Conservation (phyloP, 2,888 invertebrate genomes). For the Rhaphigaster nebulosa region DNA sequence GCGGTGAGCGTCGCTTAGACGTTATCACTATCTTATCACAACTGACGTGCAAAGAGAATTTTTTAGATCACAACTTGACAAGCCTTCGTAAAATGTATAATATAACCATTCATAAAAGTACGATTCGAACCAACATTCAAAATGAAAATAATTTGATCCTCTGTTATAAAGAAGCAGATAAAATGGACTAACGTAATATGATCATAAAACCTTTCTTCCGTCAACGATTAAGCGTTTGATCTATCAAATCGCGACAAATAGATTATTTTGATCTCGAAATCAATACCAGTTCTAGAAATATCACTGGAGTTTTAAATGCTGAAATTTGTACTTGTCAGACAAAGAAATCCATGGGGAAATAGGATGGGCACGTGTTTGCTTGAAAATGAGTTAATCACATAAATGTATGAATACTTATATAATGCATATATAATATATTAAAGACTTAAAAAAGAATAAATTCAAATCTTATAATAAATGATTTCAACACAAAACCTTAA, state of each 20-base stretch:
- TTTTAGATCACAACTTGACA: neutral
- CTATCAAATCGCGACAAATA: constrained; percentile 3
- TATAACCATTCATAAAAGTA: neutral
- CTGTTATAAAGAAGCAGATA: neutral
- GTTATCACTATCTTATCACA: constrained; percentile 8
- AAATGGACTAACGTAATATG: neutral
- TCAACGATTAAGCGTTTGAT: constrained; percentile 1
- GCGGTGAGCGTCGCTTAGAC: neutral
- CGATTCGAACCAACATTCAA: neutral
- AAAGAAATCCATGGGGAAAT: neutral
- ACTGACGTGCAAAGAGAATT: constrained; percentile 12
- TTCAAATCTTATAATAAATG: no score
- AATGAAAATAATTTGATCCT: neutral
- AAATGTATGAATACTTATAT: no score
- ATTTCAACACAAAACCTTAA: no score
- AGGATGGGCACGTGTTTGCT: neutral
- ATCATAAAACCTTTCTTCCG: neutral
- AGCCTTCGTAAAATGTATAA: neutral
- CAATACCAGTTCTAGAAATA: constrained; percentile 5
- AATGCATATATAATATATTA: no score
- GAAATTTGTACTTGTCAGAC: neutral
- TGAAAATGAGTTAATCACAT: neutral
- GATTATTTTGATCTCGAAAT: neutral
- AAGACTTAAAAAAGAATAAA: no score
- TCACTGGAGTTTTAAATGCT: neutral